Evolutionary conservation across 2,797 vertebrate genomes (phyloP).

Genomic region (Bufotes viridis): DNA sequence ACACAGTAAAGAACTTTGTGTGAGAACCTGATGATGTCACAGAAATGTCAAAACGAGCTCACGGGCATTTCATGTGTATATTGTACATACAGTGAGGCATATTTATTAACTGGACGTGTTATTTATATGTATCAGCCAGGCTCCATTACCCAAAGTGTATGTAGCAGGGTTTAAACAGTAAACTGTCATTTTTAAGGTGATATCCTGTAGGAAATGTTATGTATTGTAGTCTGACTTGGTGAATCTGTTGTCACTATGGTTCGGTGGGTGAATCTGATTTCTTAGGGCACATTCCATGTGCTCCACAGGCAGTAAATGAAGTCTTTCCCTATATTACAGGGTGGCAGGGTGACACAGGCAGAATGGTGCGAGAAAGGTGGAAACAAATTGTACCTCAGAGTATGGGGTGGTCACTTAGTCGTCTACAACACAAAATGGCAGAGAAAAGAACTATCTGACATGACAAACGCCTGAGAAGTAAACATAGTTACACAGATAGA

Average conservation of each 20-base stretch:
- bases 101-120: constrained; percentile 92
- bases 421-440: neutral
- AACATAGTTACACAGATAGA: neutral
- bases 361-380: neutral
- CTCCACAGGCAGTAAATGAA: constrained; percentile 12
- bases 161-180: neutral
- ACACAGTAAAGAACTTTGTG: constrained; percentile 74
- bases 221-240: constrained; percentile 10
- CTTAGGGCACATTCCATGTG: constrained; percentile 21
- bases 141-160: constrained; percentile 34
- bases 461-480: neutral
- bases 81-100: constrained; percentile 90
- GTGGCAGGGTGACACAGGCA: constrained; percentile 5
- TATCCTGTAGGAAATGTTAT: constrained; percentile 31
- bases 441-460: neutral
- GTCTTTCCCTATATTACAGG: constrained; percentile 4
- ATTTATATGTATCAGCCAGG: constrained; percentile 75
- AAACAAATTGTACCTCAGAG: neutral
- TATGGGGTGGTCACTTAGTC: neutral
- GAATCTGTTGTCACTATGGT: constrained; percentile 22
- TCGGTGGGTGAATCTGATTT: neutral
- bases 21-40: constrained; percentile 65
- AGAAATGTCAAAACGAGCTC: constrained; percentile 13
- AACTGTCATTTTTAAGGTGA: constrained; percentile 23
- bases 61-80: constrained; percentile 83